A percentile compares a stretch with the other conserved stretches of the same genome.
Conservation (phyloP, 1,140 invertebrate genomes). For the Bursaphelenchus mucronatus region DNA sequence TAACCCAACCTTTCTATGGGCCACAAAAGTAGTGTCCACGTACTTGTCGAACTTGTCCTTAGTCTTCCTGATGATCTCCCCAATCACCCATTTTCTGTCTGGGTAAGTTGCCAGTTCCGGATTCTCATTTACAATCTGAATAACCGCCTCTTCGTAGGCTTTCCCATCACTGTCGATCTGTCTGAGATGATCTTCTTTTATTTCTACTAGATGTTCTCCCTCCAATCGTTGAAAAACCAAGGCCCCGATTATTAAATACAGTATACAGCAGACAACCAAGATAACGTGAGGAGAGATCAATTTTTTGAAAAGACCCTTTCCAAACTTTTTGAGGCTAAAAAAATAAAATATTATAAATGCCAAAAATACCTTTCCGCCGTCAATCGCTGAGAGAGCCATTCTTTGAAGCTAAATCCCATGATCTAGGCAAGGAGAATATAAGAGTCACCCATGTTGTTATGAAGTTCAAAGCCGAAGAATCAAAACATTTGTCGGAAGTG, state of each 20-base stretch:
- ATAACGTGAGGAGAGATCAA: slow-evolving; percentile 50
- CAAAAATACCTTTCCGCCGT: too few relatives aligned
- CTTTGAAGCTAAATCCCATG: too few relatives aligned
- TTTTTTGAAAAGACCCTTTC: slow-evolving; percentile 20
- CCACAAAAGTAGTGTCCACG: slow-evolving; percentile 20
- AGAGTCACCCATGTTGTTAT: too few relatives aligned
- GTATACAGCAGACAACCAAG: slow-evolving; percentile 42
- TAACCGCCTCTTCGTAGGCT: slow-evolving; percentile 45
- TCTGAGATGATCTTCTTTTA: slow-evolving; percentile 41
- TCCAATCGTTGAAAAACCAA: slow-evolving; percentile 51
- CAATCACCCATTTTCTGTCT: slow-evolving; percentile 14
- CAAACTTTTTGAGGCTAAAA: slow-evolving; percentile 27
- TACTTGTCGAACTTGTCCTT: slow-evolving; percentile 34
- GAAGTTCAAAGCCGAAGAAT: too few relatives aligned
- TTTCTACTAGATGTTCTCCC: slow-evolving; percentile 43
- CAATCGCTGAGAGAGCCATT: too few relatives aligned
- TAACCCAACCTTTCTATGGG: slow-evolving; percentile 14
- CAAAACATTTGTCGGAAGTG: too few relatives aligned
- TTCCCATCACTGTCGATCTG: slow-evolving; percentile 35
- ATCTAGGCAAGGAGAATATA: too few relatives aligned
- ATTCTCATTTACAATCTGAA: slow-evolving; percentile 32
- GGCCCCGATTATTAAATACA: slow-evolving; percentile 51
- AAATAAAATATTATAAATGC: not conserved
- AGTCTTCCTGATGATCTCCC: slow-evolving; percentile 25
- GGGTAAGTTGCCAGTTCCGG: slow-evolving; percentile 19